These are phyloP conservation scores for Megalops atlanticus DNA, from an alignment of 2,113 vertebrate species.

Conservation along the genomic window DNA sequence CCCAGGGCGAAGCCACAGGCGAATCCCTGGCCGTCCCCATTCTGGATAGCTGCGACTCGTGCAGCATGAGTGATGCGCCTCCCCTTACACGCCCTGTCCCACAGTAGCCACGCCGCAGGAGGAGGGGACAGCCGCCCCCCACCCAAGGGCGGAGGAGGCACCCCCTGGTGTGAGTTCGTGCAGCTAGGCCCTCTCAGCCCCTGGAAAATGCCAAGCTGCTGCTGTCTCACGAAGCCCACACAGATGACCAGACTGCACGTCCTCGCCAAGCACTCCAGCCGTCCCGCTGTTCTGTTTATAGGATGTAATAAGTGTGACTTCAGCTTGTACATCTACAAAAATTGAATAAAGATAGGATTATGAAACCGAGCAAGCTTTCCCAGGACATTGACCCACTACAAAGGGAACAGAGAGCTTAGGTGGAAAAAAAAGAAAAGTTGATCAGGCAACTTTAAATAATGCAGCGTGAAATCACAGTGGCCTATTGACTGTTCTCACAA, in stretches of 20 bases:
- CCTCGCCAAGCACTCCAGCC: not conserved
- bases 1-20: constrained; percentile 44
- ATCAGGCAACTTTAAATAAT: not conserved
- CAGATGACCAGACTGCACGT: not conserved
- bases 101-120: constrained; percentile 19
- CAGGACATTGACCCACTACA: not conserved
- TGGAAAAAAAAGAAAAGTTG: not conserved
- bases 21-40: constrained; percentile 54
- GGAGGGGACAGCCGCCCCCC: not conserved
- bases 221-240: not conserved
- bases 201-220: not conserved
- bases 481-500: not conserved
- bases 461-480: not conserved
- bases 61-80: constrained; percentile 70
- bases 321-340: not conserved
- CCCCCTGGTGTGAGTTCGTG: not conserved
- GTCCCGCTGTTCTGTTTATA: not conserved
- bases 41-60: constrained; percentile 58
- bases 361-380: not conserved
- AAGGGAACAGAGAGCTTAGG: not conserved
- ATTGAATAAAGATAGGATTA: not conserved
- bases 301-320: not conserved
- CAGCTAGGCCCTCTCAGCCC: not conserved
- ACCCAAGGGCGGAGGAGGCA: not conserved
- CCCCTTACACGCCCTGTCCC: constrained; percentile 72